Conservation (phyloP, 37 sponge, comb jelly and placozoan genomes). For the Chondrilla cf. caribensis region DNA sequence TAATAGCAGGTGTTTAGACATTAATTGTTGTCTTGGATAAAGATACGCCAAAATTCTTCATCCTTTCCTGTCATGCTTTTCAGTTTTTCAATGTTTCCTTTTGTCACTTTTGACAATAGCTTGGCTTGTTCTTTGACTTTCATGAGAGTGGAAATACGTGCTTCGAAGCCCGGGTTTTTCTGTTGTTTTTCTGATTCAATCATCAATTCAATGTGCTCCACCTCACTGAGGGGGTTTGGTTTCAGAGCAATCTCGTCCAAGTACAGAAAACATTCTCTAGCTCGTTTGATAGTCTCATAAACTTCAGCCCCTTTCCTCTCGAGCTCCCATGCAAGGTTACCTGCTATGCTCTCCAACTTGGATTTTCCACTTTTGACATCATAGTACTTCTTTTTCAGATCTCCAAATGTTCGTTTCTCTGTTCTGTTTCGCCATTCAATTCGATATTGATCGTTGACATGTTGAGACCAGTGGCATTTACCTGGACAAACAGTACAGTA, state of each 20-base stretch:
- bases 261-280: not conserved
- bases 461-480: not conserved
- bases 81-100: not conserved
- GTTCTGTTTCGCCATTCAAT: not conserved
- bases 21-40: too few species aligned
- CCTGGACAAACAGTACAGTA: not conserved
- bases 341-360: not conserved
- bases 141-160: slow-evolving; percentile 34
- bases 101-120: slow-evolving; percentile 2
- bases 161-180: slow-evolving; percentile 36
- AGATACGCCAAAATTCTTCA: too few species aligned
- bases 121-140: slow-evolving; percentile 33
- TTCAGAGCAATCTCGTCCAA: slow-evolving; percentile 68
- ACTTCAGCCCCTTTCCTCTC: not conserved
- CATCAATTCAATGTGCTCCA: slow-evolving; percentile 72
- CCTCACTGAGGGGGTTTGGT: slow-evolving; percentile 59
- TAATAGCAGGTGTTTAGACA: too few species aligned
- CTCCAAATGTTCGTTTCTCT: not conserved
- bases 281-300: not conserved
- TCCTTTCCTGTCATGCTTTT: too few species aligned
- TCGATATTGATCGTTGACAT: not conserved
- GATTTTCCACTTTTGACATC: not conserved
- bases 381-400: not conserved
- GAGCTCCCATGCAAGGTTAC: not conserved
- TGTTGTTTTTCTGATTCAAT: slow-evolving; percentile 62